Percentiles rank a stretch among this genome's conserved stretches.
Conservation (phyloP, 2,888 invertebrate species). For the Drosophila ochracea region DNA sequence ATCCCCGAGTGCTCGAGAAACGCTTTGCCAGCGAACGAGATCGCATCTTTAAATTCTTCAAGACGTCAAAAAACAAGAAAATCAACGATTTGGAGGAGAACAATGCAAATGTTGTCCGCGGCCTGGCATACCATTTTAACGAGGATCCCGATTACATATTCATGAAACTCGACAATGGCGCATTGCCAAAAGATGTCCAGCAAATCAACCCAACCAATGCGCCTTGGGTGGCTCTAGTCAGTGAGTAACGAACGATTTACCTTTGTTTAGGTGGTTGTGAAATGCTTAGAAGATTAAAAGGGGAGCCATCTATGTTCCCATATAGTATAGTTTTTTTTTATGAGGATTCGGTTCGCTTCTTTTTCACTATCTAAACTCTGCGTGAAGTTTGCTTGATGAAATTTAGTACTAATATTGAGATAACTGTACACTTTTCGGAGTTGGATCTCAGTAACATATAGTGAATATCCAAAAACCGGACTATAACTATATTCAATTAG, state of each 20-base stretch:
- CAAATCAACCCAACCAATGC: conserved; percentile 71
- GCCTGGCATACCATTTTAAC: conserved; percentile 71
- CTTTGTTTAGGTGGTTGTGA: neutral
- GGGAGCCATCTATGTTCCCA: neutral
- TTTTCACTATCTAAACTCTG: neutral
- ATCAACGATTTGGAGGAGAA: conserved; percentile 61
- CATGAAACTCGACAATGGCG: conserved; percentile 64
- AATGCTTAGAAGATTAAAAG: neutral
- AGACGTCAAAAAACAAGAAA: conserved; percentile 71
- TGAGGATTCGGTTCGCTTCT: neutral
- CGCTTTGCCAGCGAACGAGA: conserved; percentile 59
- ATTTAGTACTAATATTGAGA: neutral
- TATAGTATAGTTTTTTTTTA: neutral
- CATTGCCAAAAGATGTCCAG: conserved; percentile 61
- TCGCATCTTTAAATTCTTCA: conserved; percentile 71
- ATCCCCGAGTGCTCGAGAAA: conserved; percentile 64
- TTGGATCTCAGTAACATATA: neutral
- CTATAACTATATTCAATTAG: neutral
- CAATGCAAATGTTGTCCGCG: conserved; percentile 70
- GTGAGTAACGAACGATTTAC: conserved; percentile 47
- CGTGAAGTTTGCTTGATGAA: neutral
- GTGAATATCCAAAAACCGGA: neutral
- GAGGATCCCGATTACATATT: conserved; percentile 74
- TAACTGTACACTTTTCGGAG: neutral
- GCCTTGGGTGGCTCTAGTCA: conserved; percentile 77